Conservation (phyloP, 2,797 vertebrate genomes). For the Epinephelus awoara region DNA sequence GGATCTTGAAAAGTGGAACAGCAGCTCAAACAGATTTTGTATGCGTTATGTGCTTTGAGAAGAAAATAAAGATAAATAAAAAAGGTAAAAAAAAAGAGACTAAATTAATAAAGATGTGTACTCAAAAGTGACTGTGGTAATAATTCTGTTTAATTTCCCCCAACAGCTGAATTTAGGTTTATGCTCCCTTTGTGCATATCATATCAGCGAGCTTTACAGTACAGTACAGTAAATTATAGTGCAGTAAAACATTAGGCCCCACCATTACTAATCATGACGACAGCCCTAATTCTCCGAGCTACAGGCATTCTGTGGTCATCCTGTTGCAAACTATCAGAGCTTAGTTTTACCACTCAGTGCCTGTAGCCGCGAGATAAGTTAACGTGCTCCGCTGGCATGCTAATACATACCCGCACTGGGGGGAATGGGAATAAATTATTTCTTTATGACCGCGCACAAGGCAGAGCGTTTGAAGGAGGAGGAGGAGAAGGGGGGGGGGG, state of each 20-base stretch:
- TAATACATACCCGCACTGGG: constrained; percentile 71
- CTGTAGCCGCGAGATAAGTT: constrained; percentile 85
- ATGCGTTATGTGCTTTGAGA: constrained; percentile 4
- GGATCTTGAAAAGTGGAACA: constrained; percentile 40
- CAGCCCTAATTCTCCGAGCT: constrained; percentile 80
- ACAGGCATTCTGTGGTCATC: constrained; percentile 77
- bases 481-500: constrained; percentile 28
- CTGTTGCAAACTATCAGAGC: constrained; percentile 81
- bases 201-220: constrained; percentile 46
- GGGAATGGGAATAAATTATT: constrained; percentile 79
- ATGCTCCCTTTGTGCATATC: constrained; percentile 46
- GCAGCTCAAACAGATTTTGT: constrained; percentile 46
- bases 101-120: constrained; percentile 24
- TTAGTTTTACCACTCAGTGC: constrained; percentile 79
- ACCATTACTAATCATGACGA: constrained; percentile 77
- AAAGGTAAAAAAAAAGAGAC: constrained; percentile 12
- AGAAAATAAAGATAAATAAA: too few relatives aligned
- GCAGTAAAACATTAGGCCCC: constrained; percentile 73
- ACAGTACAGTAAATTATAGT: constrained; percentile 63
- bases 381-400: constrained; percentile 78
- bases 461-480: constrained; percentile 65
- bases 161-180: constrained; percentile 49
- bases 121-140: constrained; percentile 37
- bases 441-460: constrained; percentile 78
- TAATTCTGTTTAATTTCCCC: constrained; percentile 39